Percentiles rank a stretch among this genome's conserved stretches.
These are phyloP conservation scores for Drosophila quinaria DNA, from an alignment of 2,888 invertebrate species.

Conservation along the genomic window DNA sequence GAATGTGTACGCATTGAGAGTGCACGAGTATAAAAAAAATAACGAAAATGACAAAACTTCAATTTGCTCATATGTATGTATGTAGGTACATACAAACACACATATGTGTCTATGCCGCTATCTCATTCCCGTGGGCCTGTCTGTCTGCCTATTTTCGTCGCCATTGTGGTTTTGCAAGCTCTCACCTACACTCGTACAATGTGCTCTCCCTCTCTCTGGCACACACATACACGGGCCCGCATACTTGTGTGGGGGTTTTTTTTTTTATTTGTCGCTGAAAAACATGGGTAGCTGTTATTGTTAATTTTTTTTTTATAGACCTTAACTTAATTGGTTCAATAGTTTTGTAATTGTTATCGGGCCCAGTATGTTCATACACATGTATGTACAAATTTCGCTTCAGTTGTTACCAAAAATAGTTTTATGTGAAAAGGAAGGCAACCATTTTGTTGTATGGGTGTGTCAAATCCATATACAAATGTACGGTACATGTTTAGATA, in stretches of 20 bases:
- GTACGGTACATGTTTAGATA: conserved; percentile 7
- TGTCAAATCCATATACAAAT: conserved; percentile 38
- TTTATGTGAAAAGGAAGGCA: conserved; percentile 49
- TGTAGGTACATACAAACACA: conserved; percentile 1
- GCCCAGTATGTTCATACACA: conserved; percentile 26
- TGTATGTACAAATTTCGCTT: conserved; percentile 43
- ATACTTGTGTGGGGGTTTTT: conserved; percentile 27
- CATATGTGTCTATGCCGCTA: conserved; percentile 20
- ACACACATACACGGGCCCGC: conserved; percentile 16
- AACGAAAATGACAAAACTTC: conserved; percentile 60
- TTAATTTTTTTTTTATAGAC: conserved; percentile 46
- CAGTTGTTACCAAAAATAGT: conserved; percentile 71
- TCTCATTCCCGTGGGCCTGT: conserved; percentile 52
- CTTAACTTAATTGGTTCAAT: conserved; percentile 75
- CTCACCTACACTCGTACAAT: conserved; percentile 44
- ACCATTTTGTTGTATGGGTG: conserved; percentile 51
- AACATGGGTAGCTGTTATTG: conserved; percentile 32
- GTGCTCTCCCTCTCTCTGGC: conserved; percentile 37
- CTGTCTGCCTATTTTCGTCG: conserved; percentile 58
- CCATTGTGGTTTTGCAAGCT: conserved; percentile 66
- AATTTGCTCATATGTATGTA: conserved; percentile 41
- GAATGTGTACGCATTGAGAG: conserved; percentile 59
- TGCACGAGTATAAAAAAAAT: conserved; percentile 37
- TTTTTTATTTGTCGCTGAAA: conserved; percentile 45
- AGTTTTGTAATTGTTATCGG: conserved; percentile 70